Conservation (phyloP, 2,113 vertebrate species). For the Microtus montanus region DNA sequence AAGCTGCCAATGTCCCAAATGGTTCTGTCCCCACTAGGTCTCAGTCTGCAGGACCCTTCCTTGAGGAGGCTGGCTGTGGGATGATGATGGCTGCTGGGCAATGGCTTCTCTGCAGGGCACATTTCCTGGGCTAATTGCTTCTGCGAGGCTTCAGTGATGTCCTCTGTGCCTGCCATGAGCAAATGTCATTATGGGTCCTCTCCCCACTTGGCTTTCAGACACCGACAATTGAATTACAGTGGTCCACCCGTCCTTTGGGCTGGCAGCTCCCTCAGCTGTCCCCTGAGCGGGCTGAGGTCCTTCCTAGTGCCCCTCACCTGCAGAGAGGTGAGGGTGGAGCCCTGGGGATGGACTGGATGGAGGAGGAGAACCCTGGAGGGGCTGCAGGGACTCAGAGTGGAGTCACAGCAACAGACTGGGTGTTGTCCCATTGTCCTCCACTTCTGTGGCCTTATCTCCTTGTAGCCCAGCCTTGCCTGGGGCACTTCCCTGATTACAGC, state of each 20-base stretch:
- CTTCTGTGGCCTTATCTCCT: constrained; percentile 41
- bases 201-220: not conserved
- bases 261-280: not conserved
- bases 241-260: too few species aligned
- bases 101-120: constrained; percentile 17
- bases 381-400: not conserved
- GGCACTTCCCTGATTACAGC: constrained; percentile 17
- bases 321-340: not conserved
- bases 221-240: constrained; percentile 57
- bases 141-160: constrained; percentile 34
- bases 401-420: not conserved
- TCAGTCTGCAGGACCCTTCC: not conserved
- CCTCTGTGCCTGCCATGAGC: not conserved
- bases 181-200: constrained; percentile 62
- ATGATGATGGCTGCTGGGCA: not conserved
- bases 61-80: not conserved
- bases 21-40: too few species aligned
- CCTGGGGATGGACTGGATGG: not conserved
- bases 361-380: not conserved
- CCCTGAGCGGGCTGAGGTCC: not conserved
- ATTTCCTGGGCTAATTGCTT: constrained; percentile 32
- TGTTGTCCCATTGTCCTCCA: fast-evolving
- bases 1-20: not conserved
- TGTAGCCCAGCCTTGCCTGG: not conserved
- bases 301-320: not conserved